Conservation (phyloP, 1,140 invertebrate genomes). For the Euwallacea fornicatus region DNA sequence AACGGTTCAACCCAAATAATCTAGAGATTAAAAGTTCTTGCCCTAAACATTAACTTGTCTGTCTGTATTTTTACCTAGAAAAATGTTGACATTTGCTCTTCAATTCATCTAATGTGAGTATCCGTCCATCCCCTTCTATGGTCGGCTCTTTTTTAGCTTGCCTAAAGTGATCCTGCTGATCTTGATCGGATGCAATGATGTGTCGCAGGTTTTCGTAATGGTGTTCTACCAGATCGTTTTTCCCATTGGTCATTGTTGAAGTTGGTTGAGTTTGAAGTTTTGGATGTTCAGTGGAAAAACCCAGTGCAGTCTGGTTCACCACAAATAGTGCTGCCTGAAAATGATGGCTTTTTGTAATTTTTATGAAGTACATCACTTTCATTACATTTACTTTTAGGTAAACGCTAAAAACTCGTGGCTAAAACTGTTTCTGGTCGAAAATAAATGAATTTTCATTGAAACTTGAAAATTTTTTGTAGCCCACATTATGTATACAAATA, state of each 20-base stretch:
- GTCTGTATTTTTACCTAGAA: conserved; percentile 19
- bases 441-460: too few species aligned
- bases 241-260: background rate
- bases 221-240: conserved; percentile 9
- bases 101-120: conserved; percentile 26
- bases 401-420: too few species aligned
- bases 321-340: background rate
- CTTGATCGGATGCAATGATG: conserved; percentile 21
- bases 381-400: background rate
- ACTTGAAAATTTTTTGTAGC: too few species aligned
- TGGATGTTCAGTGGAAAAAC: background rate
- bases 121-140: conserved; percentile 13
- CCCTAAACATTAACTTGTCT: background rate
- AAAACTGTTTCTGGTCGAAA: too few species aligned
- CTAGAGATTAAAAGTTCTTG: conserved; percentile 4
- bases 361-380: background rate
- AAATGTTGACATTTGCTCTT: conserved; percentile 31
- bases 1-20: conserved; percentile 21
- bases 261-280: conserved; percentile 6
- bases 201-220: conserved; percentile 26
- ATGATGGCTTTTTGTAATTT: background rate
- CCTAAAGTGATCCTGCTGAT: conserved; percentile 1
- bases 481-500: too few species aligned
- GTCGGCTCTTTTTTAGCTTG: conserved; percentile 20
- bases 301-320: background rate